Evolutionary conservation across 2,888 invertebrate genomes (phyloP), one percentile per base, ranked within the genome.

Genomic region (Megastigmus dorsalis): DNA sequence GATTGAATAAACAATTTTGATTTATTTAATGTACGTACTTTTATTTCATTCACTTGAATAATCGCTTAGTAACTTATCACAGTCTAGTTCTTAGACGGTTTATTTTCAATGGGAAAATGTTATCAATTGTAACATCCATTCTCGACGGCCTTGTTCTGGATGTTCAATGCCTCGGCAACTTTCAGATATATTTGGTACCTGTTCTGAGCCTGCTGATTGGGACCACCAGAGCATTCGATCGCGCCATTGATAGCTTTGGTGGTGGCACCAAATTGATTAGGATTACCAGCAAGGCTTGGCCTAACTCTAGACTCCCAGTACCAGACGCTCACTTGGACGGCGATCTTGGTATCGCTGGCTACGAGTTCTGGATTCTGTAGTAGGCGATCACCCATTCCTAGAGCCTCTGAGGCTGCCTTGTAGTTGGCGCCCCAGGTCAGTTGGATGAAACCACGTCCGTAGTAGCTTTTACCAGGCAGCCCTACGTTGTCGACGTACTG

Each of bases 361-460:
- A 75, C 75, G 13, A 67, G 15, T n/a, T 75, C 67, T 0, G 75
- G 71, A 7, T 75, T 10, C 7, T n/a, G 13, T 0, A 75, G 33
- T 3, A 75, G 55, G 0, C 15, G 1, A 23, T 71, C 67, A 3
- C 62, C 71, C 55, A 63, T 38, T 5, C 75, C 75, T 0, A 75
- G 52, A 28, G 15, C 71, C 9, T 67, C 10, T 0, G 67, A 55
- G 10, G 67, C 71, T 0, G 38, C 65, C 18, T 65, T 59, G 57
- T 75, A 71, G 13, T 75, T 71, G 0, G 45, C 59, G 0, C 55
- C 75, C 66, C 66, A 75, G 15, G 71, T 71, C 48, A 75, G 52
- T 26, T 71, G 75, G 30, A 75, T 75, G 55, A 38, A 75, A 2
- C 75, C 75, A 0, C 75, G 41, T 3, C 70, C 75, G 18, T 75